Evolutionary conservation across 2,797 vertebrate species (phyloP).

Genomic region (Hirundo rustica): DNA sequence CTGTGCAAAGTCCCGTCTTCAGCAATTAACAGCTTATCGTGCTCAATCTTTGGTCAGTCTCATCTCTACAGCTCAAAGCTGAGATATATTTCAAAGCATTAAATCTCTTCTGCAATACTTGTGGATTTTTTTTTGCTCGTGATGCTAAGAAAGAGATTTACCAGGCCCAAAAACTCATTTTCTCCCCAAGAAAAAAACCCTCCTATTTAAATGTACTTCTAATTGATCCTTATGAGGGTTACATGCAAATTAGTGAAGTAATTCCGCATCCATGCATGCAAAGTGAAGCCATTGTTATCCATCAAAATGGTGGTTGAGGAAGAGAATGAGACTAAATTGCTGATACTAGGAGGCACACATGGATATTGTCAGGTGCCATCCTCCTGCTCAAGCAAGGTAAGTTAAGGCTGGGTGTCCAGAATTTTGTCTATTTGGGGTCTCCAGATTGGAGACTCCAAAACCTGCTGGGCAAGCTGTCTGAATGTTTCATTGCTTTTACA

Average conservation of each 20-base stretch:
- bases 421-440: not conserved
- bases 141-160: not conserved
- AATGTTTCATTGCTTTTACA: not conserved
- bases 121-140: not conserved
- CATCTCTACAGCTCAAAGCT: not conserved
- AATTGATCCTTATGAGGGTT: not conserved
- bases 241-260: not conserved
- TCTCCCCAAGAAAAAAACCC: not conserved
- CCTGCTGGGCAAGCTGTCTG: not conserved
- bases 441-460: not conserved
- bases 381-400: not conserved
- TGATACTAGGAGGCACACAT: not conserved
- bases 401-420: not conserved
- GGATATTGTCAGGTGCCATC: not conserved
- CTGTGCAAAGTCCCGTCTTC: not conserved
- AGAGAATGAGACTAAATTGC: not conserved
- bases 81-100: not conserved
- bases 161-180: not conserved
- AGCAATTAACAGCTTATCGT: not conserved
- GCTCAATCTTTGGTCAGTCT: not conserved
- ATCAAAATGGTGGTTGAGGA: not conserved
- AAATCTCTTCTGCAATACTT: not conserved
- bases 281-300: not conserved
- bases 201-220: not conserved
- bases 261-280: not conserved